A percentile compares a stretch with the other conserved stretches of the same genome.
phyloP scores from a whole-genome alignment of 2,888 invertebrate genomes.

The Apamea anceps region DNA sequence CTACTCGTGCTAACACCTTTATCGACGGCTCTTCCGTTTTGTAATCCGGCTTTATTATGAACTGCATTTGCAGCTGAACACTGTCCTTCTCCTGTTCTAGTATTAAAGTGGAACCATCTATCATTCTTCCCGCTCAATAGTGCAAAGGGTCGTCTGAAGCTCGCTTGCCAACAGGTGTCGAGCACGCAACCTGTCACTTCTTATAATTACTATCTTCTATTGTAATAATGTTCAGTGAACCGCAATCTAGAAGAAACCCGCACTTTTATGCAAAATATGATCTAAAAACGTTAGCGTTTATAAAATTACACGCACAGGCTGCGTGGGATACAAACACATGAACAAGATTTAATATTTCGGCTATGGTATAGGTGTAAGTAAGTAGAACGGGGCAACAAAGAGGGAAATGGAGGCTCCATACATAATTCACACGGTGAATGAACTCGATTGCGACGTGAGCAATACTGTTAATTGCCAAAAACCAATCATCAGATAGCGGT shows the following conservation, averaged over 20 bases:
- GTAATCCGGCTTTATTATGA: slow-evolving; percentile 47
- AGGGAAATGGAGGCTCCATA: slow-evolving; percentile 85
- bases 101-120: slow-evolving; percentile 10
- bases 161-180: slow-evolving; percentile 45
- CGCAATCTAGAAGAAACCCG: slow-evolving; percentile 28
- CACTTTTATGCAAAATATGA: slow-evolving; percentile 52
- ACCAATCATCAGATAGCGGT: slow-evolving; percentile 90
- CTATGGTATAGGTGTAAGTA: slow-evolving; percentile 68
- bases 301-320: slow-evolving; percentile 44
- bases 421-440: slow-evolving; percentile 90
- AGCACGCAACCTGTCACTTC: slow-evolving; percentile 55
- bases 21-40: slow-evolving; percentile 66
- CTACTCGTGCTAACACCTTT: slow-evolving; percentile 78
- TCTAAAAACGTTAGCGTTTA: slow-evolving; percentile 46
- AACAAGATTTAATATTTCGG: slow-evolving; percentile 61
- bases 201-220: slow-evolving; percentile 57
- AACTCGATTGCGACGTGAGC: slow-evolving; percentile 88
- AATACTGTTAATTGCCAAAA: slow-evolving; percentile 91
- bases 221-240: slow-evolving; percentile 57
- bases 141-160: slow-evolving; percentile 21
- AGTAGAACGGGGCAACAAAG: slow-evolving; percentile 82
- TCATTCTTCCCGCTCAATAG: slow-evolving; percentile 17
- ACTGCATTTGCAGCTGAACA: slow-evolving; percentile 27
- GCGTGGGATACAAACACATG: slow-evolving; percentile 52
- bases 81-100: neutral